phyloP scores from a whole-genome alignment of 2,113 vertebrate genomes.

The Neolamprologus toae region DNA sequence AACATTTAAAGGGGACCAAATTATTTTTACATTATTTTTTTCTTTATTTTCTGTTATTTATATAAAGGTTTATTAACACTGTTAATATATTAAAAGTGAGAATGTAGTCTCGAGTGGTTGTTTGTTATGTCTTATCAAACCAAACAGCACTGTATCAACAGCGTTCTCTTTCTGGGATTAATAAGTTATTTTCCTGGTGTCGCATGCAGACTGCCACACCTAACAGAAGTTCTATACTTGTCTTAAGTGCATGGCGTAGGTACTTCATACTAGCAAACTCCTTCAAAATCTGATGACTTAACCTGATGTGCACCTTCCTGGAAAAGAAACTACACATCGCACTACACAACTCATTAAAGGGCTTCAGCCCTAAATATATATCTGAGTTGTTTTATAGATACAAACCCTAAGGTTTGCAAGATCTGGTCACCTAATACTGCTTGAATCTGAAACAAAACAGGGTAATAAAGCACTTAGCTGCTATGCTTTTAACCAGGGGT shows the following conservation, averaged over 20 bases:
- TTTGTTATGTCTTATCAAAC: accelerated
- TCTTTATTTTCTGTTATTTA: neutral
- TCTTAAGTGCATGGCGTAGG: accelerated
- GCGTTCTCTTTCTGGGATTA: accelerated
- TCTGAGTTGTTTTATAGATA: neutral
- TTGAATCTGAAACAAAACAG: neutral
- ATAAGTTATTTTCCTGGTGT: neutral
- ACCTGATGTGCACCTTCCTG: neutral
- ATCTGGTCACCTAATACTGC: neutral
- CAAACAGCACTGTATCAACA: neutral
- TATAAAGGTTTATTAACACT: neutral
- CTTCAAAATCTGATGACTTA: neutral
- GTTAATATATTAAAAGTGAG: neutral
- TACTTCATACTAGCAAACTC: neutral
- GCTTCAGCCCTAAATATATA: neutral
- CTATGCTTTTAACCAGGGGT: neutral
- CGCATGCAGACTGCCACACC: neutral
- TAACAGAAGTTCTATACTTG: neutral
- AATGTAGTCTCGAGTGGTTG: neutral
- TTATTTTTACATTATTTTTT: neutral
- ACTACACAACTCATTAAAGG: neutral
- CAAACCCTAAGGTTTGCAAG: neutral
- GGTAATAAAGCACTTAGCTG: neutral
- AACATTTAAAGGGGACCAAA: neutral
- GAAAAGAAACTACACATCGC: neutral